A percentile compares a stretch with the other conserved stretches of the same genome.
Evolutionary conservation across 1,140 invertebrate species (phyloP).

Genomic region (Aphelinus certus): DNA sequence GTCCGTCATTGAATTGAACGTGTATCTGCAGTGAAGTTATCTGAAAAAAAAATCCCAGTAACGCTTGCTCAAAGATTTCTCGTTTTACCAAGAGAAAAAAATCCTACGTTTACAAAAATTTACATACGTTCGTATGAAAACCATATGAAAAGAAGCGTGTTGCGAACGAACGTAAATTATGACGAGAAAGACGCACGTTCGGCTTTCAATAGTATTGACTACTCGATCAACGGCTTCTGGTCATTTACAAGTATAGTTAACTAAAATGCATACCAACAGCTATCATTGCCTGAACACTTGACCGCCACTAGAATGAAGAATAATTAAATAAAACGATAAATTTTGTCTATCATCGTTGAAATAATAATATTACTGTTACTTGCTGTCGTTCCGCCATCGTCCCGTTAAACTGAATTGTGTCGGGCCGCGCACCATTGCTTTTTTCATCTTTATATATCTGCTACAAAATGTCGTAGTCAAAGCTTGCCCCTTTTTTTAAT

Average conservation of each 20-base stretch:
- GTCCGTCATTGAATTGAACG: slow-evolving; percentile 9
- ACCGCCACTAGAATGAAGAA: not conserved
- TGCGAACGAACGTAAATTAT: not conserved
- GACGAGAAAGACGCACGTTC: not conserved
- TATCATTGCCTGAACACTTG: not conserved
- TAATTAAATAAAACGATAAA: slow-evolving; percentile 15
- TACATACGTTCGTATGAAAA: not conserved
- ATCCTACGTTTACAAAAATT: not conserved
- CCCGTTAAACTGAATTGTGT: slow-evolving; percentile 38
- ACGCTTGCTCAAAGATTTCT: not conserved
- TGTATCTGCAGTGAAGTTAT: not conserved
- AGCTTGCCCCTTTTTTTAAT: too few relatives aligned
- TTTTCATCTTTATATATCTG: slow-evolving; percentile 27
- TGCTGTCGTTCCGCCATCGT: slow-evolving; percentile 41
- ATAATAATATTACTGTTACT: slow-evolving; percentile 44
- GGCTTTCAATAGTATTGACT: not conserved
- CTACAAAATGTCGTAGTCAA: too few relatives aligned
- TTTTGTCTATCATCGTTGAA: slow-evolving; percentile 43
- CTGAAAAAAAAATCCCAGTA: not conserved
- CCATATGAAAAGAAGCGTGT: slow-evolving; percentile 3
- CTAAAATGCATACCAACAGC: not conserved
- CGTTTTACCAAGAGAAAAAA: not conserved
- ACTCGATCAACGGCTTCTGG: not conserved
- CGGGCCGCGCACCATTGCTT: slow-evolving; percentile 27
- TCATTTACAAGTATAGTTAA: slow-evolving; percentile 26